Conservation (phyloP, 2,113 vertebrate genomes). For the Ailurus styani region DNA sequence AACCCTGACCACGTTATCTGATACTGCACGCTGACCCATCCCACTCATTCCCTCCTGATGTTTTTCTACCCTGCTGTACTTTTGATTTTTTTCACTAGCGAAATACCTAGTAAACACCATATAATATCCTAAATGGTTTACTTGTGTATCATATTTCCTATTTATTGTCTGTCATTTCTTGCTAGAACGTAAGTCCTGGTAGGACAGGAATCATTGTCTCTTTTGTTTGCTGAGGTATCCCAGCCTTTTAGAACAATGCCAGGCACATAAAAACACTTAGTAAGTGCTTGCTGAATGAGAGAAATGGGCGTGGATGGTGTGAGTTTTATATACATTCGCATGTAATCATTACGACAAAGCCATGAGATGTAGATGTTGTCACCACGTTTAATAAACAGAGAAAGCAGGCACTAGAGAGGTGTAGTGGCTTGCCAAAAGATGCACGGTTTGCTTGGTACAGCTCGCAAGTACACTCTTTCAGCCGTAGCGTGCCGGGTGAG, state of each 20-base stretch:
- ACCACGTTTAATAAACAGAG: not conserved
- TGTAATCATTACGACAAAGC: not conserved
- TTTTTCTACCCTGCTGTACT: not conserved
- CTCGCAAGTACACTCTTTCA: not conserved
- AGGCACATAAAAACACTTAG: not conserved
- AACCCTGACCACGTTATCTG: not conserved
- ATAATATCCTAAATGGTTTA: not conserved
- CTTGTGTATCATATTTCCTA: not conserved
- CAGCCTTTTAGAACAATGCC: not conserved
- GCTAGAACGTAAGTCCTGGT: not conserved
- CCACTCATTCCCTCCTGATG: not conserved
- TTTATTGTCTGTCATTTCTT: not conserved
- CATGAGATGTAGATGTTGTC: not conserved
- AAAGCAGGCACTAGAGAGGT: slow-evolving; percentile 7
- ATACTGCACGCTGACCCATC: not conserved
- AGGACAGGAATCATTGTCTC: not conserved
- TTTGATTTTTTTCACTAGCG: not conserved
- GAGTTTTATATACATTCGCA: not conserved
- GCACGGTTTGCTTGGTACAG: not conserved
- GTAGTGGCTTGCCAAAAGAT: not conserved
- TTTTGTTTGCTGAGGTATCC: not conserved
- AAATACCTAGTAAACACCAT: not conserved
- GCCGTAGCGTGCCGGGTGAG: not conserved
- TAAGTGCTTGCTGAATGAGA: not conserved
- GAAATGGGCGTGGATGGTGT: not conserved